Conservation (phyloP, 1,140 invertebrate species). For the Aphelinus atriplicis region DNA sequence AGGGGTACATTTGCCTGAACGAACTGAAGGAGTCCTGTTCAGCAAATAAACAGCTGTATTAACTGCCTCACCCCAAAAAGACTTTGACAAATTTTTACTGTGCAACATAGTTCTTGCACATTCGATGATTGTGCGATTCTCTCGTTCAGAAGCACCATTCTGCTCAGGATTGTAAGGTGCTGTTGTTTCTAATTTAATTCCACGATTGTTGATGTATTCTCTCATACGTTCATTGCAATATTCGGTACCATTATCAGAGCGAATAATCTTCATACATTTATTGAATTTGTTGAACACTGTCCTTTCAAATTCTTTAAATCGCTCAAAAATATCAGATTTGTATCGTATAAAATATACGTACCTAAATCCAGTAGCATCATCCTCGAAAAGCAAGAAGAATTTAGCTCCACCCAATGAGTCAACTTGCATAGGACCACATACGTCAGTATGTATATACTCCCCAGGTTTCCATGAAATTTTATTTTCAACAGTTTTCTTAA, state of each 20-base stretch:
- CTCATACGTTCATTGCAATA: conserved; percentile 27
- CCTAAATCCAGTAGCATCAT: conserved; percentile 34
- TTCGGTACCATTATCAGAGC: conserved; percentile 30
- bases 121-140: conserved; percentile 59
- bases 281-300: conserved; percentile 7
- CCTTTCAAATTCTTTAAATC: neutral
- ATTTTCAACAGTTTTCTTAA: conserved; percentile 7
- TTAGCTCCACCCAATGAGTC: conserved; percentile 43
- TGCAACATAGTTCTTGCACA: conserved; percentile 55
- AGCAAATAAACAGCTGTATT: conserved; percentile 53
- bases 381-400: conserved; percentile 53
- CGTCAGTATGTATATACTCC: conserved; percentile 51
- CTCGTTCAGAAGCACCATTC: conserved; percentile 57
- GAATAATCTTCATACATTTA: conserved; percentile 19
- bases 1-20: conserved; percentile 47
- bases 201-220: neutral
- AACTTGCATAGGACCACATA: conserved; percentile 12
- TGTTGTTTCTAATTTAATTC: conserved; percentile 24
- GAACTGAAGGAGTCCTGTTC: conserved; percentile 44
- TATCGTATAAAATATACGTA: neutral
- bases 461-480: conserved; percentile 4
- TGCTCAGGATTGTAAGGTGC: conserved; percentile 48
- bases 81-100: conserved; percentile 48
- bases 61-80: conserved; percentile 64
- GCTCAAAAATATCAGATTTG: conserved; percentile 27